Evolutionary conservation across 2,888 invertebrate genomes (phyloP).

Genomic region (Rhagonycha lutea): DNA sequence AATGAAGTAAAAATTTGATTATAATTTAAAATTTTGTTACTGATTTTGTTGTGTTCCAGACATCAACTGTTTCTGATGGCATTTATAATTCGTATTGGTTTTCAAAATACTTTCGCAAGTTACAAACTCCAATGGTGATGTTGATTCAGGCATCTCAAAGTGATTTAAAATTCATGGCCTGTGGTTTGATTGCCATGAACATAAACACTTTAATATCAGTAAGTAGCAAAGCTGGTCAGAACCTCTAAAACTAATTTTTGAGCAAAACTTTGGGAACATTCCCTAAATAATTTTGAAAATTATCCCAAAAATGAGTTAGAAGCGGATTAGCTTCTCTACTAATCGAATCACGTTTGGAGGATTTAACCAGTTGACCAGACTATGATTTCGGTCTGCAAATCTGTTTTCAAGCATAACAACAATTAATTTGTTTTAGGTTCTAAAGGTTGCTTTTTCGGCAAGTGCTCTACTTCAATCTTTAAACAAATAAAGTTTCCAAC

Average conservation of each 20-base stretch:
- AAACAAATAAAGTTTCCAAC: background rate
- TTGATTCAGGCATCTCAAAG: background rate
- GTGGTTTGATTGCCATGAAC: background rate
- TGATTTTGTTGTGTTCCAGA: background rate
- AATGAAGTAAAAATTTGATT: background rate
- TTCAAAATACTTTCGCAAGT: background rate
- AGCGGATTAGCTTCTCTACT: too few relatives aligned
- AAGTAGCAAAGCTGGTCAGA: background rate
- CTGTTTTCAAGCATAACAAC: background rate
- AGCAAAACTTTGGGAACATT: too few relatives aligned
- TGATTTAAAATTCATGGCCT: background rate
- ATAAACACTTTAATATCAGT: background rate
- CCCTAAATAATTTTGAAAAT: too few relatives aligned
- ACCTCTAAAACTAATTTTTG: too few relatives aligned
- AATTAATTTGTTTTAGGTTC: background rate
- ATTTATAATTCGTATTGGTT: background rate
- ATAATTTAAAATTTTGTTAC: background rate
- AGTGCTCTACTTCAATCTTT: background rate
- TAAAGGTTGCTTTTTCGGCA: background rate
- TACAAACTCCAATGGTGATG: background rate
- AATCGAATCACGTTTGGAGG: too few relatives aligned
- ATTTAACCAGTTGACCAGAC: too few relatives aligned
- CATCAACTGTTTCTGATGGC: background rate
- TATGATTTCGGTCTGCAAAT: too few relatives aligned
- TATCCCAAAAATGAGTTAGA: too few relatives aligned